A percentile compares a stretch with the other conserved stretches of the same genome.
phyloP scores from a whole-genome alignment of 2,113 vertebrate species.

The Tretioscincus oriximinensis region DNA sequence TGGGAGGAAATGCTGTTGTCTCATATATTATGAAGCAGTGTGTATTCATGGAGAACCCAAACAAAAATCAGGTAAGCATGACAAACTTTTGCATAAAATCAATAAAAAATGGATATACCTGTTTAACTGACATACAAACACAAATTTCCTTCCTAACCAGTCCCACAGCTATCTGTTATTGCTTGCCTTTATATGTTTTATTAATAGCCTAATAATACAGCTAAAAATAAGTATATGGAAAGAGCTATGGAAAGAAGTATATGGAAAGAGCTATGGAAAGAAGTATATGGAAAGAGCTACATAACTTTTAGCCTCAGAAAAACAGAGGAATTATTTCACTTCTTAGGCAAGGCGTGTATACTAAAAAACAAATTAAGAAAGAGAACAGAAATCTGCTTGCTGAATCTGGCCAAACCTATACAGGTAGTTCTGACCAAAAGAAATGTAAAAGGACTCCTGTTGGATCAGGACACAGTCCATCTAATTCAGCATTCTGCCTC shows the following conservation, averaged over 20 bases:
- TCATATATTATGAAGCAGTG: slow-evolving; percentile 99
- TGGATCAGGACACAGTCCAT: too few relatives aligned
- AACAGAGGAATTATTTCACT: too few relatives aligned
- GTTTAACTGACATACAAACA: background rate
- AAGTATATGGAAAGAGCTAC: background rate
- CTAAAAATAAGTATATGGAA: too few relatives aligned
- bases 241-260: background rate
- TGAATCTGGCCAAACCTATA: background rate
- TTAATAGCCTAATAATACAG: background rate
- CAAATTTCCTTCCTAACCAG: background rate
- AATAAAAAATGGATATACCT: background rate
- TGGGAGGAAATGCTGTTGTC: slow-evolving; percentile 95
- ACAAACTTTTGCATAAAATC: background rate
- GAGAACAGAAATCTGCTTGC: background rate
- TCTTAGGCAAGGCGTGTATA: too few relatives aligned
- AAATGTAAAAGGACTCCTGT: too few relatives aligned
- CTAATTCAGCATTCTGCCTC: too few relatives aligned
- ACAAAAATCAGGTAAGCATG: slow-evolving; percentile 94
- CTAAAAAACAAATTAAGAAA: too few relatives aligned
- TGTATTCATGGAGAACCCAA: slow-evolving; percentile 98
- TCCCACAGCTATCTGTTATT: background rate
- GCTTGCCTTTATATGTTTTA: background rate
- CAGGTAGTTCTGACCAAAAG: background rate
- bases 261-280: too few relatives aligned
- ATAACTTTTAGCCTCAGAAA: too few relatives aligned